A percentile compares a stretch with the other conserved stretches of the same genome.
phyloP scores from a whole-genome alignment of 1,140 invertebrate species.

The Euschistus heros region DNA sequence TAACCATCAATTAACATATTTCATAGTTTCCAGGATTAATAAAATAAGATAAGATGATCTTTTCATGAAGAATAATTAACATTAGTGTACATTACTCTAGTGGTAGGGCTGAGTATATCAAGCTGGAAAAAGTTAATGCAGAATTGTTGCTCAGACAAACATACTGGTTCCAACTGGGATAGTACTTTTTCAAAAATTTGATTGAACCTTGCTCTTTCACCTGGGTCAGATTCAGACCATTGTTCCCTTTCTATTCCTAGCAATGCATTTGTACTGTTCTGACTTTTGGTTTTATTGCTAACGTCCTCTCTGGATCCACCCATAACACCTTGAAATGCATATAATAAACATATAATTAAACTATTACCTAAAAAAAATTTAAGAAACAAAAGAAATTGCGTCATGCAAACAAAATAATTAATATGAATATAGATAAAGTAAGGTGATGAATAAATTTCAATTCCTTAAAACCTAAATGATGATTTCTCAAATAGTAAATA shows the following conservation, averaged over 20 bases:
- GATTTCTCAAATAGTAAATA: no score
- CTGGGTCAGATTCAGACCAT: constrained; percentile 44
- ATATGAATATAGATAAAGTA: no score
- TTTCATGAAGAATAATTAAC: no score
- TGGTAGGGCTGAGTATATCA: constrained; percentile 44
- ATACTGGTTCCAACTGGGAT: constrained; percentile 80
- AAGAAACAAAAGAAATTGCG: no score
- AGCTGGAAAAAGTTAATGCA: constrained; percentile 89
- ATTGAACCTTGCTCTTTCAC: constrained; percentile 51
- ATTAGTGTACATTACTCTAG: constrained; percentile 33
- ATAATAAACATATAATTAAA: no score
- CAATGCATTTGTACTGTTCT: constrained; percentile 32
- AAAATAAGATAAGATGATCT: no score
- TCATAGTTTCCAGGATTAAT: not conserved
- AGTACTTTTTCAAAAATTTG: constrained; percentile 69
- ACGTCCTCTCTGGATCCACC: constrained; percentile 36
- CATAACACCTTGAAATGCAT: constrained; percentile 12
- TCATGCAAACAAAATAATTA: no score
- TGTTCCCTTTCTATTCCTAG: constrained; percentile 48
- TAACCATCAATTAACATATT: not conserved
- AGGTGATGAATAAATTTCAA: no score
- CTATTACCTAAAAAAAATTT: no score
- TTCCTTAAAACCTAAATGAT: no score
- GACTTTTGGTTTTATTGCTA: constrained; percentile 31
- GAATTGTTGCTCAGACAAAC: constrained; percentile 90